Conservation (phyloP, 2,797 vertebrate genomes). For the Tangara arthus region DNA sequence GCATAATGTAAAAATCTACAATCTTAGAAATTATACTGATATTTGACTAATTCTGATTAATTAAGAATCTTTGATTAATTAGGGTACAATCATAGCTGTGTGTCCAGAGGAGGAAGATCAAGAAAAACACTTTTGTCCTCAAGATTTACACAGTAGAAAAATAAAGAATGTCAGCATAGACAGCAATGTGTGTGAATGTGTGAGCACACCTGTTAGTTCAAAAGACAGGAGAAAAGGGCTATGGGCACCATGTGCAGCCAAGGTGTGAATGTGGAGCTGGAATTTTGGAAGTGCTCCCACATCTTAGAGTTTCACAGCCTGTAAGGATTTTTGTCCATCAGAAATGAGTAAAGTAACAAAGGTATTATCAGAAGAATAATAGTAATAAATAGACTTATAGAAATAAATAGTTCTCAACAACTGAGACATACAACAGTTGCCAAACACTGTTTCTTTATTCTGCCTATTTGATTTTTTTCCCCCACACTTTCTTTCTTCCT, state of each 20-base stretch:
- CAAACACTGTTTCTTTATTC: neutral
- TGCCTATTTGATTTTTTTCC: neutral
- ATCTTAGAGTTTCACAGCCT: neutral
- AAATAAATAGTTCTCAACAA: neutral
- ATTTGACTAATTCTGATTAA: neutral
- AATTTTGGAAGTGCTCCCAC: neutral
- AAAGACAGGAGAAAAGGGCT: neutral
- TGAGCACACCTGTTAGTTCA: neutral
- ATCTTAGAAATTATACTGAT: neutral
- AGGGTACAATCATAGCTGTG: neutral
- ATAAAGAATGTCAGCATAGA: fast-evolving
- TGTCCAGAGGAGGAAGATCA: neutral
- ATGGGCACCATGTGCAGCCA: neutral
- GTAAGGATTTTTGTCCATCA: neutral
- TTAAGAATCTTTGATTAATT: neutral
- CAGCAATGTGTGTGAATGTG: fast-evolving
- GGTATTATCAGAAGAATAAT: neutral
- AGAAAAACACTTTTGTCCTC: neutral
- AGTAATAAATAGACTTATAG: neutral
- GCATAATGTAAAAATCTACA: neutral
- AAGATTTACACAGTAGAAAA: neutral
- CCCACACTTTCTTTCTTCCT: neutral
- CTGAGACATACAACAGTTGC: neutral
- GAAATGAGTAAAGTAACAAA: neutral
- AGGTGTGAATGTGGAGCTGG: neutral